Base-by-base conservation (phyloP, 2,797 vertebrate species). In the Borostomias antarcticus region DNA sequence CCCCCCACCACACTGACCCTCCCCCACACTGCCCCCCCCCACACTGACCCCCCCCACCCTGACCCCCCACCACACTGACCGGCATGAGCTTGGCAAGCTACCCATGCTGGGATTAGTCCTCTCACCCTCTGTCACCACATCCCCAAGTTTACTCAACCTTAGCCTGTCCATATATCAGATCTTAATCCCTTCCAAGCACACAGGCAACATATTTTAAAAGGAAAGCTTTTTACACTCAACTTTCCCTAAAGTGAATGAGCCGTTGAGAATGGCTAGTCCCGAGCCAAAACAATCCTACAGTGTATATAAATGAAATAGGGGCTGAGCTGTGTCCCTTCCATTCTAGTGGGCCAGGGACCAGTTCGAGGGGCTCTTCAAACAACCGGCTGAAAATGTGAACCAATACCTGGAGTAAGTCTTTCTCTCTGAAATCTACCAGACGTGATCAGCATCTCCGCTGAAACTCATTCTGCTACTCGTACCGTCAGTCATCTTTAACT, bases 341-440 rank as follows among this genome's bases (percentile, higher is more conserved):
- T 85, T 74, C 29, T 82, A 98, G 96, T 98, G 96, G 96, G 95
- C 95, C 75, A 89, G 89, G 69, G 88, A 95, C 79, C 92, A 95
- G 77, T 97, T 98, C 81, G 95, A 96, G 66, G 92, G 89, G n/a
- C 88, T 95, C 62, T 98, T 97, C 77, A 92, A 88, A 77, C 86
- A 89, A 56, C 81, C 80, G 0, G 91, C 94, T 0, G 91, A 95
- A 76, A 89, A 87, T 13, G 74, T 95, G 66, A 96, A 94, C 77
- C 74, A 50, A 21, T 93, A 90, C 78, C 81, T 90, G 64, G 71
- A 82, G 96, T 96, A 90, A 96, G 59, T 23, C 35, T 7, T 21
- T 30, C 28, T 32, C 8, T 5, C 45, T 37, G 9, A 1, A 37
- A 25, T 58, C 33, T 2, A 6, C 33, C 33, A 17, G 23, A 37